Base-by-base conservation (phyloP, 2,113 vertebrate genomes). In the Pitta sordida region DNA sequence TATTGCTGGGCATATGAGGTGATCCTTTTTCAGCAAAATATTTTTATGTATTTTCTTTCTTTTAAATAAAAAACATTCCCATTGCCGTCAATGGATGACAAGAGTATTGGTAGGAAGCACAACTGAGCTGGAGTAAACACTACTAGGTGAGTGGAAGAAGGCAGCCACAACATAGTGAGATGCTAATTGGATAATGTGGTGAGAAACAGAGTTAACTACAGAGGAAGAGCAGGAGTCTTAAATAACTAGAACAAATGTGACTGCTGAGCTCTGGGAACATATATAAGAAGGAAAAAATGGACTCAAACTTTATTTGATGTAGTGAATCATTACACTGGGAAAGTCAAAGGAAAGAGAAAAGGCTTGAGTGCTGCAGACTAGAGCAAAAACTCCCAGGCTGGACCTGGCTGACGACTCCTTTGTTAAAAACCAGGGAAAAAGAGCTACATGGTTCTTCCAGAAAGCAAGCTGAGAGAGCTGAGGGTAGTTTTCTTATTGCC, bases 121-220 rank as follows among this genome's bases (percentile, higher is more conserved):
- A 76, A 73, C 41, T 53, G 53, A 93, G 58, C 19, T 69, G 12
- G 7, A 81, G 77, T 79, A 89, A 86, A 85, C 91, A 76, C 37
- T 34, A 27, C 62, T 90, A 63, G 70, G 67, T 87, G 67, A 83
- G 65, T 89, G 80, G 48, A 88, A 76, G 71, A 26, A 79, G 67
- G 51, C 74, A 92, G 39, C 24, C 27, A 6, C 37, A 76, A 75
- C 22, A 49, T 88, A 73, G 51, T 17, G 84, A 94, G 59, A 71
- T 92, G 87, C 55, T 96, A 92, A 95, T 93, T 91, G 78, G 67
- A 73, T 88, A 90, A 91, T 55, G 67, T n/a, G 43, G 63, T 86
- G 63, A 94, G 95, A 93, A 88, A 83, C 27, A 80, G 74, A 92
- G 19, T 51, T 90, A 83, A 94, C 55, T 55, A 83, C 51, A 63